A percentile compares a stretch with the other conserved stretches of the same genome.
These are phyloP conservation scores for Spea bombifrons DNA, from an alignment of 2,113 vertebrate species.

Conservation along the genomic window DNA sequence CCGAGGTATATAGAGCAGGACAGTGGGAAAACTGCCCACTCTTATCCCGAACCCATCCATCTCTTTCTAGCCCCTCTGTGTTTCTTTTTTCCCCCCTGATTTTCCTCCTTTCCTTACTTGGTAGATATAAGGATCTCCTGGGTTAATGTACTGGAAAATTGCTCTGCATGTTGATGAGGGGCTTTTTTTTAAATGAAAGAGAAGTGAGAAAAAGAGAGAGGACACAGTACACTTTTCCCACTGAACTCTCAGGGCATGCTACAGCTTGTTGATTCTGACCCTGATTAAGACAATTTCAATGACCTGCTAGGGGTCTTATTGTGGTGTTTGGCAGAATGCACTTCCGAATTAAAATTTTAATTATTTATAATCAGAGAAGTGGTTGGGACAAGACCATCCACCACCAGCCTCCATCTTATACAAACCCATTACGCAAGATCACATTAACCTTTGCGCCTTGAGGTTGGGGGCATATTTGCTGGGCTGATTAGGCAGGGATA, in stretches of 20 bases:
- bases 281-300: constrained; percentile 78
- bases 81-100: constrained; percentile 62
- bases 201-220: constrained; percentile 74
- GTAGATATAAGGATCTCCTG: constrained; percentile 87
- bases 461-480: constrained; percentile 21
- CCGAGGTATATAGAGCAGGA: constrained; percentile 84
- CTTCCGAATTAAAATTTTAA: constrained; percentile 75
- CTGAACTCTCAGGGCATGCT: constrained; percentile 80
- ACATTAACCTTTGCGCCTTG: constrained; percentile 41
- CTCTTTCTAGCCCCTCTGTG: constrained; percentile 77
- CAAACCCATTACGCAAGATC: constrained; percentile 14
- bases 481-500: constrained; percentile 46
- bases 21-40: constrained; percentile 95
- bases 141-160: constrained; percentile 99
- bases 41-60: constrained; percentile 94
- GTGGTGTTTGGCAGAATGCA: constrained; percentile 70
- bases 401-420: constrained; percentile 29
- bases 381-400: constrained; percentile 56
- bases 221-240: constrained; percentile 72
- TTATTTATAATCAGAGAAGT: constrained; percentile 72
- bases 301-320: constrained; percentile 77
- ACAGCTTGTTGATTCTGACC: constrained; percentile 86
- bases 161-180: constrained; percentile 97
- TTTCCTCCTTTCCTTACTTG: constrained; percentile 68
- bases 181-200: constrained; percentile 87